Percentiles rank a stretch among this genome's conserved stretches.
Conservation (phyloP, 2,797 vertebrate species). For the Pelobates cultripes region DNA sequence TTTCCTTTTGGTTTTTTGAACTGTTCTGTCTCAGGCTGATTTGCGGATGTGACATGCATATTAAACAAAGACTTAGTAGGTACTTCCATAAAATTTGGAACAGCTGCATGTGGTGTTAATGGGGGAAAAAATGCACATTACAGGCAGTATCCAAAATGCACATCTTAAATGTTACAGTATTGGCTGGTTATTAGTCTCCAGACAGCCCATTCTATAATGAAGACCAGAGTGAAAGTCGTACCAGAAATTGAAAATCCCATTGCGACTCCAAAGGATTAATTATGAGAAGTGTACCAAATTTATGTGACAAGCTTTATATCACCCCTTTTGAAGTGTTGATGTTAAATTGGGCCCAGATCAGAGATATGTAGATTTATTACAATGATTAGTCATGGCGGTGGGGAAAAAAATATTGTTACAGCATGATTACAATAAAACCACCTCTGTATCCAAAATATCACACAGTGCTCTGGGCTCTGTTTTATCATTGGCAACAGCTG, state of each 20-base stretch:
- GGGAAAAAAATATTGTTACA: conserved; percentile 8
- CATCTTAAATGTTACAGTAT: neutral
- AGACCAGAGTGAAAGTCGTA: neutral
- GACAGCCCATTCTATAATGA: neutral
- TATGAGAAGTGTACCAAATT: conserved; percentile 3
- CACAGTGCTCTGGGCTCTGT: neutral
- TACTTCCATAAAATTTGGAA: neutral
- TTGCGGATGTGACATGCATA: neutral
- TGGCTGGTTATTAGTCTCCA: neutral
- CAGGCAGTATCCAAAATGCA: neutral
- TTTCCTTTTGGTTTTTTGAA: neutral
- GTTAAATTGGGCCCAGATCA: conserved; percentile 11
- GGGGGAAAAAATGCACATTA: neutral
- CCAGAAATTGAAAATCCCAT: neutral
- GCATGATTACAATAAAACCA: neutral
- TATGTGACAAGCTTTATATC: conserved; percentile 8
- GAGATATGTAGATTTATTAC: conserved; percentile 11
- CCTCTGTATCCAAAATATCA: neutral
- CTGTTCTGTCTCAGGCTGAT: neutral
- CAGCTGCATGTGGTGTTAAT: neutral
- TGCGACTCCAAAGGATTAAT: neutral
- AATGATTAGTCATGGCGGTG: conserved; percentile 21
- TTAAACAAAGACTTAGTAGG: neutral
- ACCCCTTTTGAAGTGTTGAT: conserved; percentile 17
- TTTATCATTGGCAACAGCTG: neutral